Conservation (phyloP, 2,888 invertebrate genomes). For the Cantharis lateralis region DNA sequence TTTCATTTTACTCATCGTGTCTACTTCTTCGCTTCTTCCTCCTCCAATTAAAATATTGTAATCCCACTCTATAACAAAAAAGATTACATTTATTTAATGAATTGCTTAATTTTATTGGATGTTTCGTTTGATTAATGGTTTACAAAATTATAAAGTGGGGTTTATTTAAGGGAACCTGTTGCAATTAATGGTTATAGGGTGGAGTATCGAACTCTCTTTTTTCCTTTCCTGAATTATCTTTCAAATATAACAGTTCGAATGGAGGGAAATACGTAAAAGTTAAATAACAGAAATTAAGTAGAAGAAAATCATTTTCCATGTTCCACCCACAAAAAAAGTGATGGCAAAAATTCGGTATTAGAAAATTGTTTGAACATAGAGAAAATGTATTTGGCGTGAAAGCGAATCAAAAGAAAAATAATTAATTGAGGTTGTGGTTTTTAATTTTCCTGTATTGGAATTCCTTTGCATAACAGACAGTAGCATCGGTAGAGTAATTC, state of each 20-base stretch:
- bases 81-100: background rate
- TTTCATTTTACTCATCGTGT: no score
- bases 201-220: background rate
- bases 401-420: background rate
- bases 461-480: constrained; percentile 17
- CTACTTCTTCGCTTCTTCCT: no score
- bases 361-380: background rate
- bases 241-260: background rate
- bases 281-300: background rate
- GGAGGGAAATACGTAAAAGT: background rate
- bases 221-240: background rate
- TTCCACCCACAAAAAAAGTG: no score
- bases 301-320: no score
- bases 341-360: background rate
- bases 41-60: no score
- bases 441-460: constrained; percentile 4
- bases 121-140: background rate
- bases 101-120: background rate
- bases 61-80: background rate
- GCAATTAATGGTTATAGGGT: background rate
- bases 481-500: constrained; percentile 15
- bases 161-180: background rate
- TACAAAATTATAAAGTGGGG: background rate
- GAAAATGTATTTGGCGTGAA: background rate
- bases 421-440: constrained; percentile 1